Conservation (phyloP, 2,888 invertebrate genomes). For the Tetanocera ferruginea region DNA sequence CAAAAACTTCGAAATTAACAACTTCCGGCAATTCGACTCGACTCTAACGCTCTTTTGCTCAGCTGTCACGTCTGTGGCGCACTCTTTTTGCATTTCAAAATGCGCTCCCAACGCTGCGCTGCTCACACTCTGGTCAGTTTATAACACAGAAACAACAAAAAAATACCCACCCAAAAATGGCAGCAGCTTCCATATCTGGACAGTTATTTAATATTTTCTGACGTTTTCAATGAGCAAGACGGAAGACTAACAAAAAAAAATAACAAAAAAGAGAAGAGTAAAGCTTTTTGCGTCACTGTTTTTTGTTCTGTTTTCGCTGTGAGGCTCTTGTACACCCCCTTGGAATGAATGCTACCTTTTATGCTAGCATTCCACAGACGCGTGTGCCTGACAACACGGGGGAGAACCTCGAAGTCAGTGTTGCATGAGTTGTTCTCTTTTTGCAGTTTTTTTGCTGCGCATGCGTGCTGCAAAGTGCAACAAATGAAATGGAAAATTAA, state of each 20-base stretch:
- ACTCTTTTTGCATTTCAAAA: background rate
- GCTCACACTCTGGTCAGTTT: background rate
- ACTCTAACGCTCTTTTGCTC: background rate
- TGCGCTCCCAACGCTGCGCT: background rate
- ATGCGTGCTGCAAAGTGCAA: conserved; percentile 31
- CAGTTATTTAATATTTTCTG: conserved; percentile 10
- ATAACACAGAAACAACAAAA: background rate
- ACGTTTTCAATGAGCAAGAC: conserved; percentile 5
- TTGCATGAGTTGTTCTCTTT: conserved; percentile 1
- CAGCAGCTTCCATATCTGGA: conserved; percentile 33
- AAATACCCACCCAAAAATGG: conserved; percentile 24
- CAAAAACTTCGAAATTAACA: conserved; percentile 42
- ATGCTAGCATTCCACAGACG: background rate
- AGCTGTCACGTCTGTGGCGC: background rate
- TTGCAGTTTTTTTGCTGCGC: conserved; percentile 15
- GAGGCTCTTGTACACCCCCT: conserved; percentile 11
- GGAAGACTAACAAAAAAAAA: background rate
- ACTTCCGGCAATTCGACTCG: conserved; percentile 13
- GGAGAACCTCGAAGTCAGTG: background rate
- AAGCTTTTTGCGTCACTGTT: background rate
- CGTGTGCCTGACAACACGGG: conserved; percentile 1
- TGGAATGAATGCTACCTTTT: conserved; percentile 4
- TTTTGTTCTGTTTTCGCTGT: background rate
- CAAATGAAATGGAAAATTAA: conserved; percentile 36
- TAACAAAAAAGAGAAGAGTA: background rate